Evolutionary conservation across 1,140 invertebrate genomes (phyloP).

Genomic region (Dinothrombium tinctorium): DNA sequence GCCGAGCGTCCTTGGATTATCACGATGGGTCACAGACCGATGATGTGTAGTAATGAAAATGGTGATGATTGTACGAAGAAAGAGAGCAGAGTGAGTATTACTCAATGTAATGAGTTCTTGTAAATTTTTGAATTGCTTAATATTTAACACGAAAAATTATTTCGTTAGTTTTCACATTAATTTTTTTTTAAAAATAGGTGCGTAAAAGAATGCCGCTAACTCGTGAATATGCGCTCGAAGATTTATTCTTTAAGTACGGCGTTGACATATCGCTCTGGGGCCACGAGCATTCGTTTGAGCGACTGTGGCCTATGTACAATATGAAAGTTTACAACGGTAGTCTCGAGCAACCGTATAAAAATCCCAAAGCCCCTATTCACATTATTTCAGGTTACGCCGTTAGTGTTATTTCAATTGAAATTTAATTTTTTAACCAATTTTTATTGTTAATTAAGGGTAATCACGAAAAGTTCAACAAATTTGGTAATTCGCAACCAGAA

Average conservation of each 20-base stretch:
- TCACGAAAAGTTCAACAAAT: background rate
- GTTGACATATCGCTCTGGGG: conserved; percentile 92
- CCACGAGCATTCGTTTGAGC: conserved; percentile 86
- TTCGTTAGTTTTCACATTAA: too few species aligned
- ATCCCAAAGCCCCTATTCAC: conserved; percentile 71
- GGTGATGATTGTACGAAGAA: conserved; percentile 50
- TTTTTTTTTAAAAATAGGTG: conserved; percentile 1
- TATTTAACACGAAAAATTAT: too few species aligned
- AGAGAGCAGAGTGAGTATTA: background rate
- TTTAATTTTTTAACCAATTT: background rate
- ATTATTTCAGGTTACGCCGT: conserved; percentile 28
- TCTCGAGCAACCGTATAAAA: conserved; percentile 42
- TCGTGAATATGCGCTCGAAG: conserved; percentile 36
- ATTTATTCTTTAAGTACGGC: conserved; percentile 45
- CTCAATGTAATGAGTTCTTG: background rate
- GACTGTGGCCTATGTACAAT: conserved; percentile 77
- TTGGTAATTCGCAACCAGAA: background rate
- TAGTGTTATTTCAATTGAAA: background rate
- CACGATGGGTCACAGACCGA: conserved; percentile 76
- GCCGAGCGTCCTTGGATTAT: conserved; percentile 67
- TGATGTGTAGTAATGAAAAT: conserved; percentile 84
- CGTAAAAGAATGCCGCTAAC: conserved; percentile 15
- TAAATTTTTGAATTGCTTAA: background rate
- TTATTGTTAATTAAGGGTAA: background rate
- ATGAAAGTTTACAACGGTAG: conserved; percentile 50